Percentiles rank a stretch among this genome's conserved stretches.
Evolutionary conservation across 1,140 invertebrate genomes (phyloP).

Genomic region (Sycophaga agraensis): DNA sequence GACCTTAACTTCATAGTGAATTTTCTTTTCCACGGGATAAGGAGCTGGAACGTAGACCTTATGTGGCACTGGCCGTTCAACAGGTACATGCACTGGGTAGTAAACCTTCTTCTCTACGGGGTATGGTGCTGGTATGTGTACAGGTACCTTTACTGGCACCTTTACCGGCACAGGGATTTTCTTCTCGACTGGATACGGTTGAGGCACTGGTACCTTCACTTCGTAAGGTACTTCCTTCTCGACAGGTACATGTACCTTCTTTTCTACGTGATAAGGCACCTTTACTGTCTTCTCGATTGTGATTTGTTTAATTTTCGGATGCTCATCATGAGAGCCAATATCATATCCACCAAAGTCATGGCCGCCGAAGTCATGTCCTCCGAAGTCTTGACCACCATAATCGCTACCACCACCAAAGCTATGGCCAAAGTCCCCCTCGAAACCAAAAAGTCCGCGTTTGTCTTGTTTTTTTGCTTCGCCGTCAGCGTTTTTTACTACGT

Average conservation of each 20-base stretch:
- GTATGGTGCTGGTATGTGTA: slow-evolving; percentile 53
- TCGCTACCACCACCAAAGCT: slow-evolving; percentile 37
- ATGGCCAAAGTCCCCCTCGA: slow-evolving; percentile 54
- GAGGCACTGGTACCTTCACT: slow-evolving; percentile 49
- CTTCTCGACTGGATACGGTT: slow-evolving; percentile 51
- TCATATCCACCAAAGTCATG: slow-evolving; percentile 1
- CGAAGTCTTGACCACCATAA: slow-evolving; percentile 30
- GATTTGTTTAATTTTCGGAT: slow-evolving; percentile 59
- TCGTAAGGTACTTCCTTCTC: slow-evolving; percentile 51
- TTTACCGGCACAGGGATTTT: slow-evolving; percentile 53
- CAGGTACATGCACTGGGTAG: slow-evolving; percentile 42
- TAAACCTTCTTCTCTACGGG: slow-evolving; percentile 50
- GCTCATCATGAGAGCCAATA: slow-evolving; percentile 35
- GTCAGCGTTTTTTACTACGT: slow-evolving; percentile 1
- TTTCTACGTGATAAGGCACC: slow-evolving; percentile 62
- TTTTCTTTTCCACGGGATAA: slow-evolving; percentile 40
- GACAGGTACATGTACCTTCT: slow-evolving; percentile 55
- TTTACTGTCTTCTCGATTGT: slow-evolving; percentile 70
- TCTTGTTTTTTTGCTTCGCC: slow-evolving; percentile 62
- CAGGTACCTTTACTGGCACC: slow-evolving; percentile 58
- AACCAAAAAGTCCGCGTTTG: slow-evolving; percentile 65
- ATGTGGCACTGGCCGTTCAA: slow-evolving; percentile 51
- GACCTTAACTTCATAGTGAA: slow-evolving; percentile 55
- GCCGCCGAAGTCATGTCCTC: slow-evolving; percentile 13
- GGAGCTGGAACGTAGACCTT: slow-evolving; percentile 49